phyloP scores from a whole-genome alignment of 2,888 invertebrate species.

The Synergus japonicus region DNA sequence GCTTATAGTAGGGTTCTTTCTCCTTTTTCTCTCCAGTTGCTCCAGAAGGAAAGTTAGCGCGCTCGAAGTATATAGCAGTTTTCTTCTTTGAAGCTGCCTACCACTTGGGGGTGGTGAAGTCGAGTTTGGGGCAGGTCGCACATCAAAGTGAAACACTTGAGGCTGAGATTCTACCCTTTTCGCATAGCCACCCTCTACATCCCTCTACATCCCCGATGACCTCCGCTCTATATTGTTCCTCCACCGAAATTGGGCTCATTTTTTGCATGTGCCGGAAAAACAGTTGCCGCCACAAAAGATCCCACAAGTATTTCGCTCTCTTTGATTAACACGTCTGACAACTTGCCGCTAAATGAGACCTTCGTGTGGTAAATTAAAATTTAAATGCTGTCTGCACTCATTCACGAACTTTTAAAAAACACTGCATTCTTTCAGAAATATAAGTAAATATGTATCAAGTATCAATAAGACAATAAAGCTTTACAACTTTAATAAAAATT shows the following conservation, averaged over 20 bases:
- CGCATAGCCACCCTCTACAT: constrained; percentile 46
- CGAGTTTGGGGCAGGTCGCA: constrained; percentile 71
- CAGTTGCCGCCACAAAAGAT: constrained; percentile 21
- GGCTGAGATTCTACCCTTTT: constrained; percentile 69
- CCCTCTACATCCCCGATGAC: constrained; percentile 61
- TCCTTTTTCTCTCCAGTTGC: constrained; percentile 27
- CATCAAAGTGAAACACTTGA: constrained; percentile 76
- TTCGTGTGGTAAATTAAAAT: constrained; percentile 7
- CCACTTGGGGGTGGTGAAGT: constrained; percentile 63
- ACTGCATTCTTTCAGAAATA: too few relatives aligned
- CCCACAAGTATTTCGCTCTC: constrained; percentile 33
- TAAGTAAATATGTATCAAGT: too few relatives aligned
- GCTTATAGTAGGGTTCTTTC: constrained; percentile 11
- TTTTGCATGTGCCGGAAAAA: constrained; percentile 57
- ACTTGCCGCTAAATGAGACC: constrained; percentile 2
- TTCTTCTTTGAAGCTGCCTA: constrained; percentile 70
- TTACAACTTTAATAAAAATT: too few relatives aligned
- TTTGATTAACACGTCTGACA: constrained; percentile 22
- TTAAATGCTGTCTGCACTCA: constrained; percentile 2
- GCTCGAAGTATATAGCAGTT: constrained; percentile 52
- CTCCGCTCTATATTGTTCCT: constrained; percentile 71
- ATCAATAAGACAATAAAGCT: too few relatives aligned
- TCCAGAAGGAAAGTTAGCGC: constrained; percentile 52
- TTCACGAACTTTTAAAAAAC: neutral
- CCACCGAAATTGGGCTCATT: constrained; percentile 70